Conservation (phyloP, 2,113 vertebrate genomes). For the Plestiodon gilberti region DNA sequence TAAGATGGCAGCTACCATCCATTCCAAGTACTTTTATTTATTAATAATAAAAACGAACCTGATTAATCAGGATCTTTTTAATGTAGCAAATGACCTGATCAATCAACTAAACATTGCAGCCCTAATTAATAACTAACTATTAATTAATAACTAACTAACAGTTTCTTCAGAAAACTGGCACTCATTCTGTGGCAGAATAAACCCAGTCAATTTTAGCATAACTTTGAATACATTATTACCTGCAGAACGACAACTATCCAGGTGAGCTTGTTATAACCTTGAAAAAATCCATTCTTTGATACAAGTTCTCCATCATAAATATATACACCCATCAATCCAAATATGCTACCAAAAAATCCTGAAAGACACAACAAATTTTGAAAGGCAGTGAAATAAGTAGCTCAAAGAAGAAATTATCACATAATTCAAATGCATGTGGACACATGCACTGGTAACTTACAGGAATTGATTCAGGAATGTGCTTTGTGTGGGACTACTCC, state of each 20-base stretch:
- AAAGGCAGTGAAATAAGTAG: background rate
- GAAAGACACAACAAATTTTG: conserved; percentile 48
- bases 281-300: conserved; percentile 91
- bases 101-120: no score
- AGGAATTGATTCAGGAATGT: background rate
- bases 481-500: background rate
- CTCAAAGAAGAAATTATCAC: background rate
- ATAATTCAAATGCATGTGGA: background rate
- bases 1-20: background rate
- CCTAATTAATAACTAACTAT: no score
- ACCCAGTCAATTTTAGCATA: background rate
- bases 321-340: conserved; percentile 92
- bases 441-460: background rate
- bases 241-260: conserved; percentile 94
- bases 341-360: conserved; percentile 94
- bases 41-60: background rate
- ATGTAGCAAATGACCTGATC: background rate
- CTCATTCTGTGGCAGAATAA: background rate
- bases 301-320: conserved; percentile 91
- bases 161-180: background rate
- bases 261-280: conserved; percentile 94
- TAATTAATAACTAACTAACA: background rate
- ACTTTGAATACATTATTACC: conserved; percentile 76
- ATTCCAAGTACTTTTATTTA: background rate
- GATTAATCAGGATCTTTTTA: background rate